Conservation (phyloP, 2,113 vertebrate genomes). For the Entomyzon cyanotis region DNA sequence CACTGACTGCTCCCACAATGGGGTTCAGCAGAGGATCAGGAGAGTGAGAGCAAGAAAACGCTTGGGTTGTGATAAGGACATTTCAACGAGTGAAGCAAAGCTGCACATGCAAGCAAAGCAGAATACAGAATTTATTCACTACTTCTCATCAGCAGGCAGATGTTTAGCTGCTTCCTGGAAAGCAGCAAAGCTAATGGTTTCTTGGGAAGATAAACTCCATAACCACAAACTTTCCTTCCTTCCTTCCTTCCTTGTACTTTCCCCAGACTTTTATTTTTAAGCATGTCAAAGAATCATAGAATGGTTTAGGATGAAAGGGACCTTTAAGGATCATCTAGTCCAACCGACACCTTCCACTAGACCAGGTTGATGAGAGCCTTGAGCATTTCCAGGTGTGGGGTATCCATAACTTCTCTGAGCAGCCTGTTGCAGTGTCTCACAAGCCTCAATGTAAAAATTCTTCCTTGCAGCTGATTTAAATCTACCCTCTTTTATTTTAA, state of each 20-base stretch:
- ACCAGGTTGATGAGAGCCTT: not conserved
- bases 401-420: not conserved
- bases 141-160: not conserved
- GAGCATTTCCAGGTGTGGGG: not conserved
- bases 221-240: not conserved
- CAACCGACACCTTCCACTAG: not conserved
- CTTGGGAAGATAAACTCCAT: not conserved
- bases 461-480: not conserved
- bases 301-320: not conserved
- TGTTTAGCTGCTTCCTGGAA: not conserved
- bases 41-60: not conserved
- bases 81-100: not conserved
- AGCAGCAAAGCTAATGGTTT: not conserved
- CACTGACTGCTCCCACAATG: not conserved
- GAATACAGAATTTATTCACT: not conserved
- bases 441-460: not conserved
- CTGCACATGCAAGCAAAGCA: not conserved
- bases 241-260: not conserved
- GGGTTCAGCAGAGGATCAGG: not conserved
- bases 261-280: not conserved
- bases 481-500: not conserved
- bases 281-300: not conserved
- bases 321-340: accelerated
- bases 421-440: not conserved
- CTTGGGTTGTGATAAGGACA: not conserved